Evolutionary conservation across 2,888 invertebrate species (phyloP), one percentile per base, ranked within the genome.

Genomic region (Heliconius sara): DNA sequence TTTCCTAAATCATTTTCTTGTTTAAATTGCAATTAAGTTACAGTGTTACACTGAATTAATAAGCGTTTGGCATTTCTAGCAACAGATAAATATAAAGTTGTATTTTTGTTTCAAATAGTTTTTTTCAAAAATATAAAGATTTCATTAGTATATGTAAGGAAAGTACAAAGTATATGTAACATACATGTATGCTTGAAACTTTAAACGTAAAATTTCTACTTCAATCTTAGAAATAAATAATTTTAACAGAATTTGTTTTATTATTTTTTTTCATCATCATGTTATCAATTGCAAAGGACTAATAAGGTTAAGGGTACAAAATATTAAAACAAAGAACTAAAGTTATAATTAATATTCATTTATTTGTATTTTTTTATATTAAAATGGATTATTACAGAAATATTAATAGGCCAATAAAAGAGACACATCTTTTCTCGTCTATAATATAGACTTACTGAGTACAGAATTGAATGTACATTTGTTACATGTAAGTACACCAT

Each of bases 91-190:
- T 73, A n/a, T n/a, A 60, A 13, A 22, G 22, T 30, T 60, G 13
- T 73, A 7, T 6, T n/a, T 73, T 73, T 16, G 52, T 57, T 30
- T 57, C n/a, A 30, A 60, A 30, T n/a, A 12, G 30, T 30, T 30
- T 30, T 52, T 72, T 70, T 73, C 7, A n/a, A 30, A 73, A 73
- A 57, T 30, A 52, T 30, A 30, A 52, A 72, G 12, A 60, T 57
- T 22, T 57, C 13, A 27, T 57, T n/a, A 16, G n/a, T 34, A 34
- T 34, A n/a, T 13, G 60, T 73, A 60, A 34, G 34, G n/a, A 73
- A 60, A 60, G 60, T 73, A 73, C 60, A 73, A 73, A 73, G 60
- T 73, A 25, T 73, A 73, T 73, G 73, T 39, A 39, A 30, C 22
- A 22, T 72, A 72, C 57, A 52, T 72, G 30, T 72, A 22, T 72